Evolutionary conservation across 2,888 invertebrate species (phyloP), one percentile per base, ranked within the genome.

Genomic region (Watsonalla cultraria): DNA sequence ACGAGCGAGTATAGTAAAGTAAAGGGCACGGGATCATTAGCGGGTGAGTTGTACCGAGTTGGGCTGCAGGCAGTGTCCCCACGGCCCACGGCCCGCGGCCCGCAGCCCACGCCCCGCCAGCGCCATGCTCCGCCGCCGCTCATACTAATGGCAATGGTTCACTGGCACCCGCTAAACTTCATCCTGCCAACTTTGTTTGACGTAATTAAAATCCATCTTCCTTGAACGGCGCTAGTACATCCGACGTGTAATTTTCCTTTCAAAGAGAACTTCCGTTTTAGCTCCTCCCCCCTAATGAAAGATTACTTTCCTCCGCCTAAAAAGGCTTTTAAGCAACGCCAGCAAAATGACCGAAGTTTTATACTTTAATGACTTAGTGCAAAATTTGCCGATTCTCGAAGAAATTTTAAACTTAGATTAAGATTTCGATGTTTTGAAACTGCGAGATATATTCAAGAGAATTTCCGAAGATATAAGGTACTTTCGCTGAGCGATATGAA

Each of bases 341-440:
- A 82, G 79, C 83, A 81, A 89, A 90, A 90, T 90, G 89, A 89
- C 90, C 87, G 84, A 90, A 90, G 86, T 90, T 90, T 90, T 84
- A 88, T 88, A 90, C 90, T 90, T 90, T 90, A 90, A 90, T 90
- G 90, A 90, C 90, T 90, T 90, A 90, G 89, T 90, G 86, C 86
- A 84, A 90, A 90, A 88, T 89, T 89, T 80, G 89, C 86, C 84
- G 90, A 90, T 90, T 87, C 83, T 76, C 86, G 78, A 83, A 88
- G 86, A 90, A 89, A 87, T 87, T 89, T 90, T 90, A 90, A 90
- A 90, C 90, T 90, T 89, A 89, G 89, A 89, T 90, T 90, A 90
- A 89, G 88, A 90, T 88, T 89, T 83, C 80, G 84, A 87, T 82
- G 87, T 88, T 24, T 86, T 82, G 78, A 83, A 86, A 85, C 81